Evolutionary conservation across 2,888 invertebrate genomes (phyloP).

Genomic region (Gortyna flavago): DNA sequence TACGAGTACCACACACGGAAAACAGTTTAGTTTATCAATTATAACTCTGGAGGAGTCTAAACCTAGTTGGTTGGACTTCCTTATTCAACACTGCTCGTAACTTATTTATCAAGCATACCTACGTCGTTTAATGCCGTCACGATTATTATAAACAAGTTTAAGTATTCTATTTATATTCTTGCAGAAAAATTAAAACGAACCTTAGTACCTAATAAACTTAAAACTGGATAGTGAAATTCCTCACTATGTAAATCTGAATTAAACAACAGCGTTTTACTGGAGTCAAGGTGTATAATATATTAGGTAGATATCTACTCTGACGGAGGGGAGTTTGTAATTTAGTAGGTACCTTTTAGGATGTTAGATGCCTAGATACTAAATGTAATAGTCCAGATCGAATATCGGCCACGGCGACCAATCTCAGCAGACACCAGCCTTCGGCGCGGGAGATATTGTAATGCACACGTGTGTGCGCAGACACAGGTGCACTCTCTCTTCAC

Average conservation of each 20-base stretch:
- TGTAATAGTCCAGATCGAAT: background rate
- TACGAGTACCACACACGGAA: background rate
- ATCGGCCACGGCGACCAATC: too few relatives aligned
- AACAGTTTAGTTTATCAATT: background rate
- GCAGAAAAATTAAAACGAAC: background rate
- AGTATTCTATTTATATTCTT: constrained; percentile 14
- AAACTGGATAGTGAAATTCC: background rate
- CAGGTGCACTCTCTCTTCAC: background rate
- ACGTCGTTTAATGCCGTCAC: constrained; percentile 34
- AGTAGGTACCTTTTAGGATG: background rate
- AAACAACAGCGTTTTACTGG: background rate
- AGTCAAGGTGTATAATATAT: background rate
- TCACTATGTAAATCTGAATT: background rate
- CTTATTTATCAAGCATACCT: constrained; percentile 19
- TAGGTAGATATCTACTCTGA: too few relatives aligned
- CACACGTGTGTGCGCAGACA: too few relatives aligned
- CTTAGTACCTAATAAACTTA: background rate
- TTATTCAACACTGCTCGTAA: constrained; percentile 18
- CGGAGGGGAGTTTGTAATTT: background rate
- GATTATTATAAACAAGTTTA: constrained; percentile 43
- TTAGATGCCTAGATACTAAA: background rate
- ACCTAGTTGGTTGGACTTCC: constrained; percentile 23
- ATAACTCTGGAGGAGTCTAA: constrained; percentile 7
- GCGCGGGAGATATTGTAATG: too few relatives aligned
- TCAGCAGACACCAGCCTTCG: background rate